phyloP scores from a whole-genome alignment of 2,888 invertebrate genomes.

The Girardia tigrina region DNA sequence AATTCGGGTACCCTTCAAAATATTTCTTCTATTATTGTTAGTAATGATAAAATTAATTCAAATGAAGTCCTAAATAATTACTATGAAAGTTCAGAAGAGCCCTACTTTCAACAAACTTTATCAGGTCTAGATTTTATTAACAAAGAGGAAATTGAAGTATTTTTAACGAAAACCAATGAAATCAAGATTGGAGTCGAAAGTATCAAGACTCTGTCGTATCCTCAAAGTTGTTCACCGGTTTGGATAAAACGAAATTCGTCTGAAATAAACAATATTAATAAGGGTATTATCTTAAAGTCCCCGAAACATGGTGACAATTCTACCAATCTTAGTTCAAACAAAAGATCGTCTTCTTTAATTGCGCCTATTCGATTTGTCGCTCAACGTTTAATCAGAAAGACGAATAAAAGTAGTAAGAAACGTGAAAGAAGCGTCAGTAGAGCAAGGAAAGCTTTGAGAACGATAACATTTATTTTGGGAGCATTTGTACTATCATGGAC shows the following conservation, averaged over 20 bases:
- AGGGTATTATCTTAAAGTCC: neutral
- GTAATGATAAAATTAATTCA: no score
- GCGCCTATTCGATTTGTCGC: neutral
- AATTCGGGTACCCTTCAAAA: no score
- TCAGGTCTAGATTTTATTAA: no score
- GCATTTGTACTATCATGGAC: slow-evolving; percentile 97
- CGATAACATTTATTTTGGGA: slow-evolving; percentile 93
- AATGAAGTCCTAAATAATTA: no score
- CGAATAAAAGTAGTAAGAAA: neutral
- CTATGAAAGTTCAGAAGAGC: no score
- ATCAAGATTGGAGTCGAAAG: neutral
- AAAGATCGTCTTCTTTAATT: neutral
- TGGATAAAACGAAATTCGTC: neutral
- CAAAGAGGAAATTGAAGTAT: neutral
- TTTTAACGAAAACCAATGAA: neutral
- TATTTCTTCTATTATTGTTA: no score
- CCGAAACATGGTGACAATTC: neutral
- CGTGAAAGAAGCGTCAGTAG: slow-evolving; percentile 75
- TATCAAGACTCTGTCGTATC: neutral
- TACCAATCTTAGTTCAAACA: neutral
- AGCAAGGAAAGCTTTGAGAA: slow-evolving; percentile 88
- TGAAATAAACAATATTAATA: neutral
- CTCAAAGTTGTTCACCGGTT: neutral
- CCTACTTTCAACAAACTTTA: no score
- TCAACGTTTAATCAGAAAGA: neutral